Percentiles rank a stretch among this genome's conserved stretches.
phyloP scores from a whole-genome alignment of 2,888 invertebrate genomes.

The Agriopis aurantiaria region DNA sequence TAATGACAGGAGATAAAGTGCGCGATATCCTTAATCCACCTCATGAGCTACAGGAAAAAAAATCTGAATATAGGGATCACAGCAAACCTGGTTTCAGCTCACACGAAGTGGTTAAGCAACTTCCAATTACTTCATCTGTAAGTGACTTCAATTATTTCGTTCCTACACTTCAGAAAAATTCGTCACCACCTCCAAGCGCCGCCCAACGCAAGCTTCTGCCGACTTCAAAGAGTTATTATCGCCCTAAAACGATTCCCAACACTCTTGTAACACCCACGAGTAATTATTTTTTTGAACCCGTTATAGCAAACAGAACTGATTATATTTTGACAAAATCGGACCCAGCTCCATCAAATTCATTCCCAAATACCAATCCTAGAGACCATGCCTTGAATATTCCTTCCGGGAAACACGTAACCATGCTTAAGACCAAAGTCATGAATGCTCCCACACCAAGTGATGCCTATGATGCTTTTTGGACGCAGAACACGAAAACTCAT shows the following conservation, averaged over 20 bases:
- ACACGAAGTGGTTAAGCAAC: constrained; percentile 55
- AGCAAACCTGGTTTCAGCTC: constrained; percentile 50
- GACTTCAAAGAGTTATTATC: neutral
- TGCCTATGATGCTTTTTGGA: constrained; percentile 53
- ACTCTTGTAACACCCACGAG: constrained; percentile 23
- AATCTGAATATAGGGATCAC: constrained; percentile 37
- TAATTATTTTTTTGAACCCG: constrained; percentile 55
- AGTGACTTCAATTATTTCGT: constrained; percentile 62
- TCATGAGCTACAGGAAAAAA: constrained; percentile 26
- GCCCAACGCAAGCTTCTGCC: too few relatives aligned
- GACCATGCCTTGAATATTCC: constrained; percentile 35
- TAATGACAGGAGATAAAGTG: constrained; percentile 53
- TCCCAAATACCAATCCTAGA: constrained; percentile 17
- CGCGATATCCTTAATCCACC: constrained; percentile 50
- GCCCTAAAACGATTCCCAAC: constrained; percentile 7
- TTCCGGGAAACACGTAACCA: constrained; percentile 61
- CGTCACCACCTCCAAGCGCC: neutral
- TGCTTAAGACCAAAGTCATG: constrained; percentile 62
- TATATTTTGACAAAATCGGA: constrained; percentile 30
- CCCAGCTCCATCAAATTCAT: constrained; percentile 34
- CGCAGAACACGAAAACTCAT: constrained; percentile 56
- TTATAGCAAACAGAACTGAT: constrained; percentile 45
- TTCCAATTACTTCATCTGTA: constrained; percentile 54
- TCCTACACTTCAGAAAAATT: constrained; percentile 57
- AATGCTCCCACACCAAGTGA: constrained; percentile 50